A percentile compares a stretch with the other conserved stretches of the same genome.
Evolutionary conservation across 2,113 vertebrate species (phyloP).

Genomic region (Apaloderma vittatum): DNA sequence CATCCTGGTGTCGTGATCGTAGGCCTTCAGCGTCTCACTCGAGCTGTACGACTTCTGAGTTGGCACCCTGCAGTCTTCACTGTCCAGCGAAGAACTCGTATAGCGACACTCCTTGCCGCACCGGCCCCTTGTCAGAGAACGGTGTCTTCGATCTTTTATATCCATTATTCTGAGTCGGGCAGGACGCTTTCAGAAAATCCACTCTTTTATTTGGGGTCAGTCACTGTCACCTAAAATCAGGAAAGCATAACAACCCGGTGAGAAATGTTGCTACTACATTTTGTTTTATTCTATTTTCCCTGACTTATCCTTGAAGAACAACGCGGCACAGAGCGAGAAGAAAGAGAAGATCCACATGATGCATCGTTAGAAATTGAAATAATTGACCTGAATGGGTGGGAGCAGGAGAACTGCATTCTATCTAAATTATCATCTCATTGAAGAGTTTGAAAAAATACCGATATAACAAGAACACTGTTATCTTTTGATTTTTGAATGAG

Average conservation of each 20-base stretch:
- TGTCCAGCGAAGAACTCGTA: slow-evolving; percentile 91
- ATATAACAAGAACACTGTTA: not conserved
- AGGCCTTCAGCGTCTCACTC: slow-evolving; percentile 95
- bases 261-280: not conserved
- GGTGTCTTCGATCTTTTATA: slow-evolving; percentile 91
- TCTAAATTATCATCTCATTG: slow-evolving; percentile 28
- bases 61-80: slow-evolving; percentile 93
- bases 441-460: not conserved
- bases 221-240: slow-evolving; percentile 67
- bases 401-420: not conserved
- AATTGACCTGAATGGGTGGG: not conserved
- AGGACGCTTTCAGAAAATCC: not conserved
- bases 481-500: slow-evolving; percentile 50
- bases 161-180: slow-evolving; percentile 82
- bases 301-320: not conserved
- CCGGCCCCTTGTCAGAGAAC: slow-evolving; percentile 89
- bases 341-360: not conserved
- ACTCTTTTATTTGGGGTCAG: not conserved
- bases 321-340: accelerated
- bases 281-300: not conserved
- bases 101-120: slow-evolving; percentile 93
- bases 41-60: slow-evolving; percentile 98
- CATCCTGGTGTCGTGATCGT: slow-evolving; percentile 93
- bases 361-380: slow-evolving; percentile 16
- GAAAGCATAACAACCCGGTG: not conserved